Conservation (phyloP, 1,140 invertebrate species). For the Saccostrea echinata region DNA sequence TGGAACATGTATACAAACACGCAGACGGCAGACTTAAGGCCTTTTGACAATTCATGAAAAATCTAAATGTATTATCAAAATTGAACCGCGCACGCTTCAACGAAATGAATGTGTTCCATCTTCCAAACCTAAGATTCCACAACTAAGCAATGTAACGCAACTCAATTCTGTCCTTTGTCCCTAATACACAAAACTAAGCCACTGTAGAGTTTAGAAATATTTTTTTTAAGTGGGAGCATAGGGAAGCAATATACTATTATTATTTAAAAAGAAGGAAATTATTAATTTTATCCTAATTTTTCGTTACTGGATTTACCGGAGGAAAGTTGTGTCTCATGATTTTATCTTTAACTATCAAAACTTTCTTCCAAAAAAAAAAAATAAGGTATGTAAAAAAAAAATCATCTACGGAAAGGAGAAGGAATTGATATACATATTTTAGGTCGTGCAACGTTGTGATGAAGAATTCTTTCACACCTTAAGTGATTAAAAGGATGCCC, state of each 20-base stretch:
- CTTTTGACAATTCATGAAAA: constrained; percentile 48
- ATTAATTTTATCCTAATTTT: not conserved
- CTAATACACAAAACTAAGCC: not conserved
- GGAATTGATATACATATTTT: not conserved
- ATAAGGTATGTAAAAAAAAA: constrained; percentile 17
- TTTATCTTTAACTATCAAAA: not conserved
- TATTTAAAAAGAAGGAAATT: not conserved
- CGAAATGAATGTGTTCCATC: constrained; percentile 47
- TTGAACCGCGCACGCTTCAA: constrained; percentile 55
- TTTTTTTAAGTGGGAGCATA: constrained; percentile 8
- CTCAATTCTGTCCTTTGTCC: constrained; percentile 10
- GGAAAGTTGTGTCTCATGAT: not conserved
- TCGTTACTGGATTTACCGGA: not conserved
- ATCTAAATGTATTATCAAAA: constrained; percentile 55
- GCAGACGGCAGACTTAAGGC: constrained; percentile 20
- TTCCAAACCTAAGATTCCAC: constrained; percentile 35
- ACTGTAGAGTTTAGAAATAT: not conserved
- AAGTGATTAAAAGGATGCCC: constrained; percentile 33
- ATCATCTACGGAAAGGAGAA: not conserved
- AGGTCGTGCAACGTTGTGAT: constrained; percentile 23
- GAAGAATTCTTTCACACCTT: constrained; percentile 38
- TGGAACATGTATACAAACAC: constrained; percentile 51
- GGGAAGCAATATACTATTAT: not conserved
- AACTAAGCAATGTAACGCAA: constrained; percentile 25
- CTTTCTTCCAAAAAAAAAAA: not conserved